These are phyloP conservation scores for Coelogynopora nodosa DNA, from an alignment of 2,888 invertebrate genomes.

Conservation along the genomic window DNA sequence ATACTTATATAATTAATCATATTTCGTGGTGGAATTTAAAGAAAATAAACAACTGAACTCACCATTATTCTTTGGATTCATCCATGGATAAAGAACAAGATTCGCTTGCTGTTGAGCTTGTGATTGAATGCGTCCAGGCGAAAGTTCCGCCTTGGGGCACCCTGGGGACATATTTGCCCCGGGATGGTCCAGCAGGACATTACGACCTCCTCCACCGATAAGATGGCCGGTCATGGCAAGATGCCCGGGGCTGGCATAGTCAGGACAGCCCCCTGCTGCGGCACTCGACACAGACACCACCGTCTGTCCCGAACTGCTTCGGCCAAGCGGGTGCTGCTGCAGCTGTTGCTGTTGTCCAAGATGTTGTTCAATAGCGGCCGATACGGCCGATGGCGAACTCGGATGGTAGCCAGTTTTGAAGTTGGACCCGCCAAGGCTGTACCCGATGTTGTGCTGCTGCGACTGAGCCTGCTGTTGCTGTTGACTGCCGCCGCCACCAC, in stretches of 20 bases:
- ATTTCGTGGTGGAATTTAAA: no score
- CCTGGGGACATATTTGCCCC: not conserved
- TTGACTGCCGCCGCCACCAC: not conserved
- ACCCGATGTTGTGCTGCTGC: not conserved
- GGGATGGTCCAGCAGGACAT: not conserved
- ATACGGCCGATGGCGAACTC: not conserved
- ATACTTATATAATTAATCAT: no score
- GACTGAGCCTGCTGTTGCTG: not conserved
- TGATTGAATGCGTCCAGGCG: not conserved
- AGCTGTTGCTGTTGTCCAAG: not conserved
- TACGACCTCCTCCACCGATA: not conserved
- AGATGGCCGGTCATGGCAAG: not conserved
- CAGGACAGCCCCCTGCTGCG: not conserved
- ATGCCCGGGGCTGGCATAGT: not conserved
- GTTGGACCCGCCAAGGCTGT: not conserved
- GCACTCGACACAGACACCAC: not conserved
- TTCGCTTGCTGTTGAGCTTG: slow-evolving; percentile 26
- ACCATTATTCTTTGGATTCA: slow-evolving; percentile 43
- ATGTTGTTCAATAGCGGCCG: not conserved
- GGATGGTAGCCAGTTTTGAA: not conserved
- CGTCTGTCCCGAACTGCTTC: not conserved
- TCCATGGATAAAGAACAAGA: slow-evolving; percentile 44
- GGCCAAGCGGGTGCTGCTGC: not conserved
- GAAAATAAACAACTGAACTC: not conserved
- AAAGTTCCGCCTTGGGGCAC: not conserved